Percentiles rank a stretch among this genome's conserved stretches.
Evolutionary conservation across 2,888 invertebrate species (phyloP).

Genomic region (Deilephila porcellus): DNA sequence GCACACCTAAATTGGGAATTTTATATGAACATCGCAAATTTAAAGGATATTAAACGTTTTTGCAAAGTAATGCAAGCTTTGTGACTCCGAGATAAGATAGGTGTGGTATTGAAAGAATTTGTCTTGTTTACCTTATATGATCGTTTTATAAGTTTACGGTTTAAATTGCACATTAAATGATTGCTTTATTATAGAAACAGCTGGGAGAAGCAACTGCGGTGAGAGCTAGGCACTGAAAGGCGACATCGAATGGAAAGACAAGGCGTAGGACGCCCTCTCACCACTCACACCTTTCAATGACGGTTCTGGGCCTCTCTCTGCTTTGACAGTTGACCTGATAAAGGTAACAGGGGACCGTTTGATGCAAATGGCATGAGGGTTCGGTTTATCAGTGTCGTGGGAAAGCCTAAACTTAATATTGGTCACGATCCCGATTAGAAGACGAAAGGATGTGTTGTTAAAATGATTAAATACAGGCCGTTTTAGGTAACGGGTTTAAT

Average conservation of each 20-base stretch:
- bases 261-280: slow-evolving; percentile 6
- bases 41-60: slow-evolving; percentile 52
- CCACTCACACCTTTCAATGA: background rate
- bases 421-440: background rate
- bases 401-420: background rate
- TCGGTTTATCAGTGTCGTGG: background rate
- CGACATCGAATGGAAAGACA: background rate
- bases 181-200: slow-evolving; percentile 16
- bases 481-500: background rate
- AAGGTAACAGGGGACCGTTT: slow-evolving; percentile 1
- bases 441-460: background rate
- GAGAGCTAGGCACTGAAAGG: background rate
- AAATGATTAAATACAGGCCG: background rate
- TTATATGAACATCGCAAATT: slow-evolving; percentile 53
- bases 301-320: background rate
- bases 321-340: slow-evolving; percentile 8
- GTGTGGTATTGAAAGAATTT: slow-evolving; percentile 50
- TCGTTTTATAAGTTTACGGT: slow-evolving; percentile 17
- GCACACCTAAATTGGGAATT: slow-evolving; percentile 40
- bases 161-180: slow-evolving; percentile 28
- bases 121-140: slow-evolving; percentile 41
- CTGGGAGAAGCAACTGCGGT: background rate
- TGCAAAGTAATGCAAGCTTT: slow-evolving; percentile 61
- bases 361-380: slow-evolving; percentile 5
- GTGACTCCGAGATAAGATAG: slow-evolving; percentile 59